Evolutionary conservation across 2,113 vertebrate species (phyloP).

Genomic region (Stigmatopora nigra): DNA sequence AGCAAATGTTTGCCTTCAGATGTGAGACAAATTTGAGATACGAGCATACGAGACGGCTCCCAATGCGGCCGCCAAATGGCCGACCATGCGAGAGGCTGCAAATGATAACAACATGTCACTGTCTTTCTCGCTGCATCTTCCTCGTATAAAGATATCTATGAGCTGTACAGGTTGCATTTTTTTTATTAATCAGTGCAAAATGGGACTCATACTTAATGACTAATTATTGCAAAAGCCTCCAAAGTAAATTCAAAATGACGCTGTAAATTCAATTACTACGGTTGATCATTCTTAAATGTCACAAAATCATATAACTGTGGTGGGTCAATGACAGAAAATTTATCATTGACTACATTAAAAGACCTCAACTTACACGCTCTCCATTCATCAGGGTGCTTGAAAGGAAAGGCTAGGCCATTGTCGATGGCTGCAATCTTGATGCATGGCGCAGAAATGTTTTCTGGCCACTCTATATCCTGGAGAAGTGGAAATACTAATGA

Average conservation of each 20-base stretch:
- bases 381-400: conserved; percentile 98
- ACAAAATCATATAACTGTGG: not conserved
- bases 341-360: not conserved
- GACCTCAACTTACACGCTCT: conserved; percentile 60
- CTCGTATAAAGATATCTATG: too few species aligned
- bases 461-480: conserved; percentile 71
- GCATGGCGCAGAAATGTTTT: conserved; percentile 46
- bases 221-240: too few species aligned
- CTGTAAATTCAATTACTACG: not conserved
- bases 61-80: too few species aligned
- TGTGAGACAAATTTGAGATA: too few species aligned
- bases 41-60: too few species aligned
- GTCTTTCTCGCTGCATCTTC: too few species aligned
- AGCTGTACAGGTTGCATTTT: too few species aligned
- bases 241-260: not conserved
- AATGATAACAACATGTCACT: too few species aligned
- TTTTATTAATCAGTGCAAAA: too few species aligned
- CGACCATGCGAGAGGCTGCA: too few species aligned
- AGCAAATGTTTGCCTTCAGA: too few species aligned
- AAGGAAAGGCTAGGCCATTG: conserved; percentile 95
- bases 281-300: not conserved
- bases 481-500: not conserved
- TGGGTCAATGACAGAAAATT: not conserved
- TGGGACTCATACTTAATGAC: too few species aligned
- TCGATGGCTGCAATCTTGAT: conserved; percentile 95